Base-by-base conservation (phyloP, 2,797 vertebrate species). In the Neostethus bicornis region DNA sequence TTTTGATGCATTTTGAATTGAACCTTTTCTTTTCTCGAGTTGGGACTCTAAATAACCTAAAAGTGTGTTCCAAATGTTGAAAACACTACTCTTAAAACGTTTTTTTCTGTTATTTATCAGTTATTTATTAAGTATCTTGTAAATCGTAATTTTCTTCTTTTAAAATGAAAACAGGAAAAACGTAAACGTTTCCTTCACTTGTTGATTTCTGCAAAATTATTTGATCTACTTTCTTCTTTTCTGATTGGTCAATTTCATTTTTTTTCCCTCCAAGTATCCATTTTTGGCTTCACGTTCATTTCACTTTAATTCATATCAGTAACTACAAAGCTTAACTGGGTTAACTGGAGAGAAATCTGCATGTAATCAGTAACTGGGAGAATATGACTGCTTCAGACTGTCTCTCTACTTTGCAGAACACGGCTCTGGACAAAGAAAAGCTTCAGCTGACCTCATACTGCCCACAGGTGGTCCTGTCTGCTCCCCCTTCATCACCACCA, bases 371-470 rank as follows among this genome's bases (percentile, higher is more conserved):
- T 44, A 4, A 47, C 16, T 37, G 12, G n/a, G 51, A 43, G 41
- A 23, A 37, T 34, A 48, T 50, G 65, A 67, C 31, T 44, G 45
- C 66, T 48, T 44, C 39, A n/a, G 17, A 19, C 17, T 19, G 37
- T 42, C 43, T 47, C 12, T 46, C 4, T 79, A 50, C 64, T 74
- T 73, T 57, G 1, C 23, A 98, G 96, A 97, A 93, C 90, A 99
- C 96, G 76, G 95, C 96, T 90, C 94, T 98, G 84, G 97, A 98
- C 96, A 98, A 98, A 90, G 92, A 94, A 88, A 90, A 79, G 29
- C 91, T 97, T 63, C 93, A 93, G 80, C 82, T 94, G 83, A 63
- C 84, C 88, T 75, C 62, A 88, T 76, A 42, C 13, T 11, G 76
- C 58, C 92, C 83, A 24, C 89, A 62, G 45, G 65, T 44, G 65